Evolutionary conservation across 2,888 invertebrate genomes (phyloP), one percentile per base, ranked within the genome.

Genomic region (Sipha maydis): DNA sequence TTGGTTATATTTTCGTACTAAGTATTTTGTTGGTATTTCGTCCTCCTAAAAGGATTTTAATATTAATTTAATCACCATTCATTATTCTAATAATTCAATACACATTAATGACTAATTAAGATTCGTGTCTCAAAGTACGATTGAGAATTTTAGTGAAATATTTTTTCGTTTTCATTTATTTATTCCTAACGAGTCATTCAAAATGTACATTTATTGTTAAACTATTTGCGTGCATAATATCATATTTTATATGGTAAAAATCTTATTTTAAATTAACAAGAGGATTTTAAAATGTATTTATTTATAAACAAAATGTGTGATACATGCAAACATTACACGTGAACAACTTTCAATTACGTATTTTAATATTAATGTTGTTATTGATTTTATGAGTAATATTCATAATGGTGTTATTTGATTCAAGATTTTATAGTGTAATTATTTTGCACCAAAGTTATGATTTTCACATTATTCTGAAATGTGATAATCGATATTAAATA

Each of bases 31-130:
- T 31, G 54, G 73, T 83, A 67, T 84, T 76, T 48, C 31, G 14
- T 14, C 25, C 19, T 48, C 25, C 41, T 76, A 76, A 84, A 84
- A 67, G 8, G 28, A 67, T 85, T 85, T 85, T 85, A 85, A 85
- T 85, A 54, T 85, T 7, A 2, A 31, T 85, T 78, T 78, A 78
- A 85, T 78, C 54, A 69, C 48, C 8, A 9, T 48, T 8, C 8
- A n/a, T 25, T 28, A 41, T 85, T 67, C 28, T 48, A 19, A 38
- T 61, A 61, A 75, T 84, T 25, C 3, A 25, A 48, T 31, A 34
- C 31, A 17, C 71, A 83, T 71, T 83, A 83, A 19, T 73, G 8
- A 31, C 28, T 41, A 61, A 61, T 84, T 61, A 14, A 28, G 21
- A 41, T 75, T 28, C 14, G 75, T 56, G 14, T 8, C 14, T 48